Base-by-base conservation (phyloP, 2,797 vertebrate species). In the Cossypha dichroa region DNA sequence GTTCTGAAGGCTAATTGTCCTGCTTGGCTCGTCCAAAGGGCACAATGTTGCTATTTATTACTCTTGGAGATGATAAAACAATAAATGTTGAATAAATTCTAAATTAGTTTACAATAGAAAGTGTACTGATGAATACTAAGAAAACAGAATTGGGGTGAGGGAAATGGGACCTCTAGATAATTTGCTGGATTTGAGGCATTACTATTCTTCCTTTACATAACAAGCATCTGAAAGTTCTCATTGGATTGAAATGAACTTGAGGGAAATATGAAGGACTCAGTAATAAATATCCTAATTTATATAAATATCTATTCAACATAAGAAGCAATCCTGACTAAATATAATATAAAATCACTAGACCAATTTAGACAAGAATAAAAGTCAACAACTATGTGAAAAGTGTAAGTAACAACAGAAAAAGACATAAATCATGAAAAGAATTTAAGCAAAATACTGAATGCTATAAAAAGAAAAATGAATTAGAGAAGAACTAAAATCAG, bases 291-390 rank as follows among this genome's bases (percentile, higher is more conserved):
- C 10, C 6, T 70, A 36, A 20, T 79, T 92, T 77, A 38, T 89
- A 87, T 51, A 79, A 78, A 93, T 89, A 77, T 31, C 36, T 86
- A 41, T 63, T 77, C 64, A 74, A 11, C 31, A 38, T 49, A 81
- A 90, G 20, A 75, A 86, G 26, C 1, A 3, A 38, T 68, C 29
- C 29, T 83, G 38, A 41, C 34, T 90, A 73, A 95, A 84, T 18
- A n/a, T 20, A 72, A 6, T 43, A 23, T 77, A 85, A 92, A 89
- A 87, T 85, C 68, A 75, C 64, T 66, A 55, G 46, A 68, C 31
- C 21, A 28, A 52, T 85, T 94, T 69, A 93, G 34, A 56, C 20
- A 73, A n/a, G 55, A 87, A 82, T 76, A 86, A 77, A 89, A 96
- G 43, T 69, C 36, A 93, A 72, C 29, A 74, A 56, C 45, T 89